These are phyloP conservation scores for Perodicticus potto DNA, from an alignment of 2,797 vertebrate genomes.

Conservation along the genomic window DNA sequence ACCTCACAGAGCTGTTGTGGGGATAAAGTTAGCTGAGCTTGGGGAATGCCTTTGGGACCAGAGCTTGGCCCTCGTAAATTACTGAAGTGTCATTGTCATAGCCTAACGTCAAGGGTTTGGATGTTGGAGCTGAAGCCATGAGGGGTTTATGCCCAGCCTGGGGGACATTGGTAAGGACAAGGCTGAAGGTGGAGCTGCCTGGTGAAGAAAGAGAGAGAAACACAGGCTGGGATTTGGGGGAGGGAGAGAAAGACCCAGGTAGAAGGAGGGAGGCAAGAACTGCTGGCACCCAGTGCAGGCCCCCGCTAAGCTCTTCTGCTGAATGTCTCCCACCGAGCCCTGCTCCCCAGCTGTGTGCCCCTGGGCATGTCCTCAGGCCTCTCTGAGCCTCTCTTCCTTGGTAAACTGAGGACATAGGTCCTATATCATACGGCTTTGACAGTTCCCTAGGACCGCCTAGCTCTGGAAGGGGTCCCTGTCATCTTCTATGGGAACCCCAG, in stretches of 20 bases:
- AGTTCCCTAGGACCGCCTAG: not conserved
- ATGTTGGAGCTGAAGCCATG: not conserved
- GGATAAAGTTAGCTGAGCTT: not conserved
- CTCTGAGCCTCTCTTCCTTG: slow-evolving; percentile 10
- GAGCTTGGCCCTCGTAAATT: fast-evolving
- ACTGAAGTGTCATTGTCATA: fast-evolving
- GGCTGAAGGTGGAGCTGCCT: fast-evolving
- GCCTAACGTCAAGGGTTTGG: not conserved
- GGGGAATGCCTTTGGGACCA: not conserved
- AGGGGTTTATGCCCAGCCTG: fast-evolving
- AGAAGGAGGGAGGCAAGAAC: not conserved
- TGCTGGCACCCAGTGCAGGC: fast-evolving
- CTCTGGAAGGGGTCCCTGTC: not conserved
- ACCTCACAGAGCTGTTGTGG: not conserved
- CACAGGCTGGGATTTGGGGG: not conserved
- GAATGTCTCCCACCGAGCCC: not conserved
- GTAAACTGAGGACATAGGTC: not conserved
- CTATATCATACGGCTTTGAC: not conserved
- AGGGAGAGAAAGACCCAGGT: not conserved
- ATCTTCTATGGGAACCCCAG: not conserved
- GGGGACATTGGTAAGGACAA: not conserved
- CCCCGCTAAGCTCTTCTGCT: too few species aligned
- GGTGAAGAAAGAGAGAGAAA: not conserved
- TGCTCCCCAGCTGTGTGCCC: not conserved
- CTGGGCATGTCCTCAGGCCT: not conserved